Percentiles rank a stretch among this genome's conserved stretches.
Conservation (phyloP, 2,797 vertebrate genomes). For the Poecilia wingei region DNA sequence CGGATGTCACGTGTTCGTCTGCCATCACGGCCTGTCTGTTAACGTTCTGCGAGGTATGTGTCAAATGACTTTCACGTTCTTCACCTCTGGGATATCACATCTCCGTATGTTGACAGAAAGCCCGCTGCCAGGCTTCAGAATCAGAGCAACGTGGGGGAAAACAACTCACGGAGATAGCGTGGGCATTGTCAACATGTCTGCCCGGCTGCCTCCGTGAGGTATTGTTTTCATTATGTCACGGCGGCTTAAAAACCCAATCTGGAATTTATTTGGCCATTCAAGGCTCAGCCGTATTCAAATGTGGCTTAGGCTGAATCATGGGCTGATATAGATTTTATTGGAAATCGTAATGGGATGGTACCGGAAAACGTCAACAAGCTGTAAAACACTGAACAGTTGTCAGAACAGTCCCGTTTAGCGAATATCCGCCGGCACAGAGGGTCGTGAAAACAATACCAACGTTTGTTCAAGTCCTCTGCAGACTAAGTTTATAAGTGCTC, state of each 20-base stretch:
- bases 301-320: slow-evolving; percentile 42
- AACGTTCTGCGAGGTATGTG: slow-evolving; percentile 41
- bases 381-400: slow-evolving; percentile 22
- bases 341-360: slow-evolving; percentile 38
- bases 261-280: slow-evolving; percentile 44
- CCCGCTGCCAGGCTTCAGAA: slow-evolving; percentile 32
- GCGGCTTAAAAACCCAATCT: slow-evolving; percentile 46
- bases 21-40: slow-evolving; percentile 34
- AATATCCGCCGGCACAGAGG: neutral
- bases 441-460: neutral
- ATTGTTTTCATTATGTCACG: slow-evolving; percentile 54
- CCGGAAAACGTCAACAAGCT: slow-evolving; percentile 33
- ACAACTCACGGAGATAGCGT: slow-evolving; percentile 33
- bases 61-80: slow-evolving; percentile 43
- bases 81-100: slow-evolving; percentile 38
- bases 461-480: neutral
- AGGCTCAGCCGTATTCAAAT: slow-evolving; percentile 45
- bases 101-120: slow-evolving; percentile 41
- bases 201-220: slow-evolving; percentile 37
- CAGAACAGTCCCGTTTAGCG: slow-evolving; percentile 16
- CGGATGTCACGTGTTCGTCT: neutral
- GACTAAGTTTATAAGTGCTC: neutral
- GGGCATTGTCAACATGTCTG: slow-evolving; percentile 44
- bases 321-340: slow-evolving; percentile 28
- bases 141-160: slow-evolving; percentile 24